Percentiles rank a stretch among this genome's conserved stretches.
Conservation (phyloP, 2,113 vertebrate genomes). For the Podocnemis expansa region DNA sequence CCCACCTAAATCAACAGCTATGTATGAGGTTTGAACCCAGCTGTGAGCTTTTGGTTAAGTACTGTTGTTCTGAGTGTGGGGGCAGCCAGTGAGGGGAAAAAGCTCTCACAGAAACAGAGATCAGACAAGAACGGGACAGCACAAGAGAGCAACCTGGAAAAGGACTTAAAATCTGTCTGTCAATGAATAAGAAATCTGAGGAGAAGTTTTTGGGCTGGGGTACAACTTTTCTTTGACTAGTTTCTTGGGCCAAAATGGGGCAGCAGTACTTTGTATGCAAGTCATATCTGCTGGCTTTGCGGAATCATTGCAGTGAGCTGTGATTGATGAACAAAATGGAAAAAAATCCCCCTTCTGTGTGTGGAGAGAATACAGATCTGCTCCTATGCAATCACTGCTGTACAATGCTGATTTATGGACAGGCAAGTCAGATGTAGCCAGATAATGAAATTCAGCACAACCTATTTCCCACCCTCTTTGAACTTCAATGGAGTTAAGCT, state of each 20-base stretch:
- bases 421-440: neutral
- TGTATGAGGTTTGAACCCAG: neutral
- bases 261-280: neutral
- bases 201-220: neutral
- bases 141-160: neutral
- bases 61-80: neutral
- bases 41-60: neutral
- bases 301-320: neutral
- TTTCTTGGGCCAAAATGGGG: neutral
- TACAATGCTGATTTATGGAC: accelerated
- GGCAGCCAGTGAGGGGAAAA: neutral
- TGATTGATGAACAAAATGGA: neutral
- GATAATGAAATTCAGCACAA: neutral
- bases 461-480: neutral
- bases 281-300: neutral
- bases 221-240: too few species aligned
- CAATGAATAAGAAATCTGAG: too few species aligned
- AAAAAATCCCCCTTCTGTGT: accelerated
- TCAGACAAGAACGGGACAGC: neutral
- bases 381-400: neutral
- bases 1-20: neutral
- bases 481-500: neutral
- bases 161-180: neutral
- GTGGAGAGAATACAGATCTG: neutral
- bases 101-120: neutral